phyloP scores from a whole-genome alignment of 2,797 vertebrate genomes.

The Lycodopsis pacificus region DNA sequence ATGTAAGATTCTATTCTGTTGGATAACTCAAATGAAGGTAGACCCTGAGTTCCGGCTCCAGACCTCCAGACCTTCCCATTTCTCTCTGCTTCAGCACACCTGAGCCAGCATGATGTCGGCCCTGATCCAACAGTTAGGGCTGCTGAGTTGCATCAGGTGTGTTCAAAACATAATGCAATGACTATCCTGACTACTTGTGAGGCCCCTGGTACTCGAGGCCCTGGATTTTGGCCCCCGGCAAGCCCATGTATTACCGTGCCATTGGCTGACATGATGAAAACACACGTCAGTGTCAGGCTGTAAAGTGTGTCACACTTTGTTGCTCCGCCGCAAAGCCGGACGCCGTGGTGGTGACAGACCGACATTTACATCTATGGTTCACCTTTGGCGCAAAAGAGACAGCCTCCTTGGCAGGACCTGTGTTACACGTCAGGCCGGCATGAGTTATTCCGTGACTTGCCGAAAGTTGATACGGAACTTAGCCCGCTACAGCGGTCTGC shows the following conservation, averaged over 20 bases:
- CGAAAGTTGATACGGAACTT: not conserved
- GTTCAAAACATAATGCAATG: not conserved
- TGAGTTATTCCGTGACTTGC: not conserved
- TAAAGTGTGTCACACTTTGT: not conserved
- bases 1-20: not conserved
- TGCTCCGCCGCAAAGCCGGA: not conserved
- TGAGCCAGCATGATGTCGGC: no score
- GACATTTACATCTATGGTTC: not conserved
- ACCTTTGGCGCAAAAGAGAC: not conserved
- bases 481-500: not conserved
- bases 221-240: not conserved
- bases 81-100: no score
- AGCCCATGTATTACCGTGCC: no score
- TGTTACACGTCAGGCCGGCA: not conserved
- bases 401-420: not conserved
- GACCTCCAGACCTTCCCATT: no score
- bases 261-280: not conserved
- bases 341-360: not conserved
- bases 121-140: not conserved
- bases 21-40: no score
- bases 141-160: not conserved
- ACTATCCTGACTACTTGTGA: not conserved
- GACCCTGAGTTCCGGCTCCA: not conserved
- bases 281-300: not conserved
- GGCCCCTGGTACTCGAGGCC: not conserved